Conservation (phyloP, 2,888 invertebrate genomes). For the Bruchidius siliquastri region DNA sequence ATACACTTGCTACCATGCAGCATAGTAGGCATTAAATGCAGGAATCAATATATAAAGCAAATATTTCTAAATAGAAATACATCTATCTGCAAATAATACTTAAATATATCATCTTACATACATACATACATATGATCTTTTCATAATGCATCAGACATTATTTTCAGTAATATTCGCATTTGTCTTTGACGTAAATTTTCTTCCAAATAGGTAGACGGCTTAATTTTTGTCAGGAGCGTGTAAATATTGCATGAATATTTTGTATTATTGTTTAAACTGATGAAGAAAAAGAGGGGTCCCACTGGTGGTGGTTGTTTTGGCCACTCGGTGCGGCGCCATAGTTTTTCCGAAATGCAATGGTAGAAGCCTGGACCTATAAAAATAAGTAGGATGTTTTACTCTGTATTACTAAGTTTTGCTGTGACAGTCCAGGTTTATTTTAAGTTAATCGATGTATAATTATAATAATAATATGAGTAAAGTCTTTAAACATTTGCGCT, state of each 20-base stretch:
- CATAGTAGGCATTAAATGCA: too few relatives aligned
- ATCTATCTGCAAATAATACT: too few relatives aligned
- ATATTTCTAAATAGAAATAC: too few relatives aligned
- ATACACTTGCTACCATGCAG: too few relatives aligned
- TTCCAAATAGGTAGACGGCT: not conserved
- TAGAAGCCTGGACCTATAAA: conserved; percentile 40
- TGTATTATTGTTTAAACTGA: not conserved
- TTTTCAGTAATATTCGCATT: not conserved
- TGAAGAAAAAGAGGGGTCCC: not conserved
- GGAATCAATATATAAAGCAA: too few relatives aligned
- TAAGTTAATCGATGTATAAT: conserved; percentile 47
- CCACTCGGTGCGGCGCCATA: conserved; percentile 2
- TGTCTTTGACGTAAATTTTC: not conserved
- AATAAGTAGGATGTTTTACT: conserved; percentile 39
- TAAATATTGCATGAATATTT: conserved; percentile 8
- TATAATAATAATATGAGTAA: conserved; percentile 42
- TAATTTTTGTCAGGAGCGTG: not conserved
- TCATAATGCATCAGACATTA: too few relatives aligned
- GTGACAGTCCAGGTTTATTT: conserved; percentile 45
- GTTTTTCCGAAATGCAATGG: conserved; percentile 35
- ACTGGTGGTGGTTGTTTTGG: not conserved
- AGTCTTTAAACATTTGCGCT: conserved; percentile 32
- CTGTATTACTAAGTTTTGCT: conserved; percentile 41
- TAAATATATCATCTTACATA: too few relatives aligned
- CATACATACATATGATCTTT: too few relatives aligned